Evolutionary conservation across 2,113 vertebrate species (phyloP).

Genomic region (Odobenus rosmarus): DNA sequence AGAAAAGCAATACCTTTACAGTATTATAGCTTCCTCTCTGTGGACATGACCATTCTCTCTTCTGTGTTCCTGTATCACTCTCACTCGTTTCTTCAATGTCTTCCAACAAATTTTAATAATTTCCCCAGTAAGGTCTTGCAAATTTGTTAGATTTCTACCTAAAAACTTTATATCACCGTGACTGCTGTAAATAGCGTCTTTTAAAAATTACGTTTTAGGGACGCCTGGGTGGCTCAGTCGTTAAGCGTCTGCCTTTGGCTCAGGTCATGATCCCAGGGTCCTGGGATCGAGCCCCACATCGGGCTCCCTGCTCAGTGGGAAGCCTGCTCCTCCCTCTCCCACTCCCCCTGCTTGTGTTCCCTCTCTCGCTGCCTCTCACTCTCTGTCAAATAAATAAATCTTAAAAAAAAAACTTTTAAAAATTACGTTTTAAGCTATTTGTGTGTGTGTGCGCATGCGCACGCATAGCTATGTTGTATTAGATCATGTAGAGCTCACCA

Average conservation of each 20-base stretch:
- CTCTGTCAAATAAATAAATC: too few species aligned
- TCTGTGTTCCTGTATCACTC: background rate
- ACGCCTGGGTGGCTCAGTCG: too few species aligned
- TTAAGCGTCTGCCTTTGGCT: too few species aligned
- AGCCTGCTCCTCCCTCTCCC: too few species aligned
- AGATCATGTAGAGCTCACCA: background rate
- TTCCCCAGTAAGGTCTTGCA: background rate
- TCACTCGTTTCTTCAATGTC: background rate
- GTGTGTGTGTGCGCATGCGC: background rate
- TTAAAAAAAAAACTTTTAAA: background rate
- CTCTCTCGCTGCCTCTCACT: too few species aligned
- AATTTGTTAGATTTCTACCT: background rate
- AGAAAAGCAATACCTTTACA: background rate
- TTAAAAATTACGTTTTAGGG: background rate
- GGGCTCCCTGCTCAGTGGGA: too few species aligned
- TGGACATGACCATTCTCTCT: background rate
- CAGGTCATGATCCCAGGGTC: too few species aligned
- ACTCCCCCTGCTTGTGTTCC: too few species aligned
- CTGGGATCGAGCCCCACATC: too few species aligned
- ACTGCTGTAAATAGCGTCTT: background rate
- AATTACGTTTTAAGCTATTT: background rate
- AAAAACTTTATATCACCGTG: background rate
- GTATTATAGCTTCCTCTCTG: background rate
- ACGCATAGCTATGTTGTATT: background rate
- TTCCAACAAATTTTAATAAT: background rate